phyloP scores from a whole-genome alignment of 2,797 vertebrate species.

The Lithobates sylvaticus region DNA sequence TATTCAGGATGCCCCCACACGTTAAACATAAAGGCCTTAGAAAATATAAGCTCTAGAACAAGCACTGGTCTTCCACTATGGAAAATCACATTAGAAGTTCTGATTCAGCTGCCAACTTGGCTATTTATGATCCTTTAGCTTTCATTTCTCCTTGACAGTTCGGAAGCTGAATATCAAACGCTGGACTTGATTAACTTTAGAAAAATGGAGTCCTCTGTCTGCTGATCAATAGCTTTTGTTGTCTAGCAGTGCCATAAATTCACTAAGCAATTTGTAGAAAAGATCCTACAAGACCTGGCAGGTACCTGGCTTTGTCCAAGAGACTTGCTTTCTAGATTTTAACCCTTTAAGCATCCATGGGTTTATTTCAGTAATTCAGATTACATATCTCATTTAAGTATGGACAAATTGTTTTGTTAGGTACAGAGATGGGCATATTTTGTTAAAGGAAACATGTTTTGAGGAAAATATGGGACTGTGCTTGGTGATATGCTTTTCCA shows the following conservation, averaged over 20 bases:
- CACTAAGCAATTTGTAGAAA: constrained; percentile 67
- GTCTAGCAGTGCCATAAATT: constrained; percentile 70
- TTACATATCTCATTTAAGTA: no score
- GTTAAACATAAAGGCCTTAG: background rate
- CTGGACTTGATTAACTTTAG: constrained; percentile 72
- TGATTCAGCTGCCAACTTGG: constrained; percentile 37
- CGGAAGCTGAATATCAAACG: constrained; percentile 67
- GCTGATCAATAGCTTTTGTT: constrained; percentile 72
- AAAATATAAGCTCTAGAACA: constrained; percentile 3
- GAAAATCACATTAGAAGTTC: constrained; percentile 47
- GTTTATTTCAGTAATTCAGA: background rate
- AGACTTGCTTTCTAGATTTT: background rate
- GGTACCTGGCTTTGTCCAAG: constrained; percentile 54
- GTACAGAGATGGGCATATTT: no score
- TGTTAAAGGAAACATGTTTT: no score
- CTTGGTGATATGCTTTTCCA: no score
- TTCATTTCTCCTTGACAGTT: constrained; percentile 66
- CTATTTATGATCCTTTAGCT: constrained; percentile 52
- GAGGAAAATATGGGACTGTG: no score
- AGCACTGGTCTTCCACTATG: constrained; percentile 44
- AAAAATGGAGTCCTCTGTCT: constrained; percentile 70
- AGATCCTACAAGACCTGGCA: constrained; percentile 61
- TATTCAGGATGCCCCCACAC: background rate
- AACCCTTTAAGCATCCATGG: background rate
- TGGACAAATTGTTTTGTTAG: background rate